Evolutionary conservation across 92 coral and sea anemone genomes (phyloP).

Genomic region (Porites lobata): DNA sequence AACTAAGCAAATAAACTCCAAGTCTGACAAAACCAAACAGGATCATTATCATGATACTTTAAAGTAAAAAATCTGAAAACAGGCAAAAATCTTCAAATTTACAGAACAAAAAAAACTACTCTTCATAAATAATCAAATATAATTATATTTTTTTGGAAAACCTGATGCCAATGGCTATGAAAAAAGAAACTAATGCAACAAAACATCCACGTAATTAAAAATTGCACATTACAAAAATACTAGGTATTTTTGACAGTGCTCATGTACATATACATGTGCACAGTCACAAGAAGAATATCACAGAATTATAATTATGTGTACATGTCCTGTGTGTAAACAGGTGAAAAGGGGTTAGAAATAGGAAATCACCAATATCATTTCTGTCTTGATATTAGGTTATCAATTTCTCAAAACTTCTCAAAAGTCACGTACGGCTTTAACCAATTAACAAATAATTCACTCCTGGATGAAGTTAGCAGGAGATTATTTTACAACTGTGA

Average conservation of each 20-base stretch:
- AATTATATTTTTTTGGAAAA: background rate
- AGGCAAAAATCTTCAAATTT: background rate
- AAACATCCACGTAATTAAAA: background rate
- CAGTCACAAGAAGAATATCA: background rate
- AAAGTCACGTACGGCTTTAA: too few relatives aligned
- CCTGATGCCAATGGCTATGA: background rate
- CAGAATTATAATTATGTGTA: background rate
- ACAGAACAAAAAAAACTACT: background rate
- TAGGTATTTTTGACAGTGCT: background rate
- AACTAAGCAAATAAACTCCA: background rate
- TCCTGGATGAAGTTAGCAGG: too few relatives aligned
- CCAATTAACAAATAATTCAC: too few relatives aligned
- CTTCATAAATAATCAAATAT: slow-evolving; percentile 44
- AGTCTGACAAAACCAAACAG: background rate
- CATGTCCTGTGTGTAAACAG: background rate
- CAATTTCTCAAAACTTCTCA: too few relatives aligned
- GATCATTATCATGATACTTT: background rate
- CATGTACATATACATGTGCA: background rate
- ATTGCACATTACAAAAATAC: background rate
- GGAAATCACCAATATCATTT: too few relatives aligned
- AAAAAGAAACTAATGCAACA: background rate
- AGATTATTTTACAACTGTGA: too few relatives aligned
- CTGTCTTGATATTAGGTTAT: too few relatives aligned
- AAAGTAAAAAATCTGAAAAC: background rate
- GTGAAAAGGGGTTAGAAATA: too few relatives aligned